A percentile compares a stretch with the other conserved stretches of the same genome.
Conservation (phyloP, 2,113 vertebrate species). For the Lagopus muta region DNA sequence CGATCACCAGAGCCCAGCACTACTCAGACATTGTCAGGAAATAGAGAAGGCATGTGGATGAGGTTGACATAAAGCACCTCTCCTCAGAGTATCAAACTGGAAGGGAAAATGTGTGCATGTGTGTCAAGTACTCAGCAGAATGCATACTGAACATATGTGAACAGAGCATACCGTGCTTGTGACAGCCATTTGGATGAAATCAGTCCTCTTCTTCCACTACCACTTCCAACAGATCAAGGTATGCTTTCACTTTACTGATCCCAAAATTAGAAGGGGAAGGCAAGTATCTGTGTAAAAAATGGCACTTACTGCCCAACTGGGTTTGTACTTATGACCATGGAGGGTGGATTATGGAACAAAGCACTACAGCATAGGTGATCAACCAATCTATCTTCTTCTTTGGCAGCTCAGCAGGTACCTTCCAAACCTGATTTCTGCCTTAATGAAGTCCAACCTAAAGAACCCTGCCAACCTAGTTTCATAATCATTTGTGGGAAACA, state of each 20-base stretch:
- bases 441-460: neutral
- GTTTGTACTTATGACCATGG: neutral
- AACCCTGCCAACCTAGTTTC: neutral
- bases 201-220: neutral
- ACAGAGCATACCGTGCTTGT: neutral
- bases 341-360: neutral
- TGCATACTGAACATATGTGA: neutral
- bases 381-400: neutral
- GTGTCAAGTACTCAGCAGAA: neutral
- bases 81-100: neutral
- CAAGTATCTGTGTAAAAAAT: neutral
- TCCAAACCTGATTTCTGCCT: neutral
- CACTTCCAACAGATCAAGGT: rapidly evolving
- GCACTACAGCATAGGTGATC: neutral
- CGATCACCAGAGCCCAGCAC: neutral
- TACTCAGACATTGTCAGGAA: neutral
- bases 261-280: neutral
- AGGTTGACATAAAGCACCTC: neutral
- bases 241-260: neutral
- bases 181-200: neutral
- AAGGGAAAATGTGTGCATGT: neutral
- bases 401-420: neutral
- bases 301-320: neutral
- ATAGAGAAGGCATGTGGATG: neutral
- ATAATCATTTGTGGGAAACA: neutral